Conservation (phyloP, 2,797 vertebrate genomes). For the Pantherophis alleghaniensis region DNA sequence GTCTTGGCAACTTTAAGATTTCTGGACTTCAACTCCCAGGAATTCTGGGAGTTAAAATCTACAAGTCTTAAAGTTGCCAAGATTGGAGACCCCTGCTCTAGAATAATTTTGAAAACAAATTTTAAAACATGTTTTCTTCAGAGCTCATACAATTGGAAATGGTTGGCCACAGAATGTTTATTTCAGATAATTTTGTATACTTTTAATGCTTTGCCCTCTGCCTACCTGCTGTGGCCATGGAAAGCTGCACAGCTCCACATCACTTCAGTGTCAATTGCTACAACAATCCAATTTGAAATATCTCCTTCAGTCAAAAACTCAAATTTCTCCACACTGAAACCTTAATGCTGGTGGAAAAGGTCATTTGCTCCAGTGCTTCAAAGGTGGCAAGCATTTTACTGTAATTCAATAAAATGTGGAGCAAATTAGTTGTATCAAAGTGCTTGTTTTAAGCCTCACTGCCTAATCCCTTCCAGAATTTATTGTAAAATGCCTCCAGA, state of each 20-base stretch:
- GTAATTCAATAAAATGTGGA: background rate
- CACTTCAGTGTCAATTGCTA: background rate
- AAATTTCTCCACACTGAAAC: background rate
- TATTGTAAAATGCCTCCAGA: background rate
- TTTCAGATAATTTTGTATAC: background rate
- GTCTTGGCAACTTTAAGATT: no score
- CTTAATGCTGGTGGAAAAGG: background rate
- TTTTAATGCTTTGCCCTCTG: background rate
- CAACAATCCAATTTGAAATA: background rate
- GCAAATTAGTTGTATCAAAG: background rate
- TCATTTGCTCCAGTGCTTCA: background rate
- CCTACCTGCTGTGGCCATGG: background rate
- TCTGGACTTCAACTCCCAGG: no score
- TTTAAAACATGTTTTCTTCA: background rate
- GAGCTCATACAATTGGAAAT: background rate
- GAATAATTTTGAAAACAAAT: background rate
- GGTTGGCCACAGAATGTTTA: background rate
- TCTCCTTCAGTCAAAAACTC: background rate
- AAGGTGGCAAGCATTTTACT: background rate
- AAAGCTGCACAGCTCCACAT: background rate
- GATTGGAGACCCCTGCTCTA: background rate
- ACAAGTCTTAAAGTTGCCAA: no score
- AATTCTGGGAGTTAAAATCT: no score
- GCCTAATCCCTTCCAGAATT: background rate
- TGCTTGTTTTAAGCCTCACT: background rate